phyloP scores from a whole-genome alignment of 2,888 invertebrate species.

The Ectemnius cavifrons region DNA sequence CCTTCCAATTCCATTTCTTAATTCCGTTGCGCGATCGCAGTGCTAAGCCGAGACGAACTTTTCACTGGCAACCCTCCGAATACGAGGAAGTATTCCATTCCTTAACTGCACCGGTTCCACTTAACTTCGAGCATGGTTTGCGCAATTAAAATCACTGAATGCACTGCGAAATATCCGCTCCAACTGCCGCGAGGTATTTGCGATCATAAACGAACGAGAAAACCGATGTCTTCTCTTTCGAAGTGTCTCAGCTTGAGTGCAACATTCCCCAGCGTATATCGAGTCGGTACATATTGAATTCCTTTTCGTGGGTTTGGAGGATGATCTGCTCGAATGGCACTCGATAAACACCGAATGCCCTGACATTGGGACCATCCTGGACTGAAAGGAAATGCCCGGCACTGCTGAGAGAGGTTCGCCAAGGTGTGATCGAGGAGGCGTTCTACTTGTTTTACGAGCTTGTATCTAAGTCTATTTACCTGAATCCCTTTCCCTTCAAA shows the following conservation, averaged over 20 bases:
- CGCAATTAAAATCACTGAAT: no score
- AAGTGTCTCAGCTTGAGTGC: no score
- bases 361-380: no score
- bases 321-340: slow-evolving; percentile 4
- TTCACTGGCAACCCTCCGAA: neutral
- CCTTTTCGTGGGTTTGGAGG: slow-evolving; percentile 2
- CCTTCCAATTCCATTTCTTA: slow-evolving; percentile 35
- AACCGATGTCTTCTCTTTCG: no score
- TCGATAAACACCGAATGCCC: slow-evolving; percentile 26
- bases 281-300: slow-evolving; percentile 16
- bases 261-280: no score
- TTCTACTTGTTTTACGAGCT: slow-evolving; percentile 65
- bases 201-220: no score
- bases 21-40: slow-evolving; percentile 29
- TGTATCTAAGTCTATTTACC: slow-evolving; percentile 63
- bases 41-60: slow-evolving; percentile 37
- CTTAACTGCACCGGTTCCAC: no score
- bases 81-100: no score
- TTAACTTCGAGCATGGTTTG: no score
- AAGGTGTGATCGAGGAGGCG: slow-evolving; percentile 50
- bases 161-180: no score
- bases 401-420: slow-evolving; percentile 1
- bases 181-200: no score
- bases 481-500: neutral
- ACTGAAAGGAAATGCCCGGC: slow-evolving; percentile 23